Conservation (phyloP, 1,140 invertebrate genomes). For the Drosophila murphyi region DNA sequence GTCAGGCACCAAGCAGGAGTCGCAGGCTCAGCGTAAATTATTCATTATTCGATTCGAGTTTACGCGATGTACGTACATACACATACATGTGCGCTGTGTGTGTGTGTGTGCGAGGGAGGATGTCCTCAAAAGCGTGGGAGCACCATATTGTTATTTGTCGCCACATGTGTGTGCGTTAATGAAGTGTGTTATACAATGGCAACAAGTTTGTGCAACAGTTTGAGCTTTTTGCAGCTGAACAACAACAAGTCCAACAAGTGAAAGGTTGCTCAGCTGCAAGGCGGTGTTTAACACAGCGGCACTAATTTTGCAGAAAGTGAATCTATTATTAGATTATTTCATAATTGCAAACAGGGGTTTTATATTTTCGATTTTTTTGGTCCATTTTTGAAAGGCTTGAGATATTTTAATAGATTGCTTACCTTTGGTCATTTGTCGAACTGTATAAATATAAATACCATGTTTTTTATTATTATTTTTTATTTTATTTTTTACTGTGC, state of each 20-base stretch:
- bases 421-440: too few relatives aligned
- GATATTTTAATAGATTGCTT: too few relatives aligned
- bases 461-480: too few relatives aligned
- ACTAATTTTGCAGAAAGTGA: background rate
- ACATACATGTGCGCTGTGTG: background rate
- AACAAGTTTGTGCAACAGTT: constrained; percentile 70
- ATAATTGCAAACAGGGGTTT: too few relatives aligned
- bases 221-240: constrained; percentile 32
- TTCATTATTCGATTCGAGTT: constrained; percentile 61
- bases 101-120: background rate
- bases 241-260: background rate
- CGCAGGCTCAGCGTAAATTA: constrained; percentile 65
- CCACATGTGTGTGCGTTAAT: constrained; percentile 47
- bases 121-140: constrained; percentile 45
- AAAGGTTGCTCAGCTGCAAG: constrained; percentile 7
- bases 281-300: background rate
- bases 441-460: too few relatives aligned
- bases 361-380: too few relatives aligned
- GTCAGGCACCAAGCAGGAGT: constrained; percentile 56
- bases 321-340: too few relatives aligned
- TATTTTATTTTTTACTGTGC: too few relatives aligned
- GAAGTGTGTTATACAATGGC: constrained; percentile 71
- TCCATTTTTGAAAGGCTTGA: too few relatives aligned
- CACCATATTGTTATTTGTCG: constrained; percentile 63
- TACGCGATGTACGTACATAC: constrained; percentile 60